Conservation (phyloP, 2,888 invertebrate species). For the Epirrita christyi region DNA sequence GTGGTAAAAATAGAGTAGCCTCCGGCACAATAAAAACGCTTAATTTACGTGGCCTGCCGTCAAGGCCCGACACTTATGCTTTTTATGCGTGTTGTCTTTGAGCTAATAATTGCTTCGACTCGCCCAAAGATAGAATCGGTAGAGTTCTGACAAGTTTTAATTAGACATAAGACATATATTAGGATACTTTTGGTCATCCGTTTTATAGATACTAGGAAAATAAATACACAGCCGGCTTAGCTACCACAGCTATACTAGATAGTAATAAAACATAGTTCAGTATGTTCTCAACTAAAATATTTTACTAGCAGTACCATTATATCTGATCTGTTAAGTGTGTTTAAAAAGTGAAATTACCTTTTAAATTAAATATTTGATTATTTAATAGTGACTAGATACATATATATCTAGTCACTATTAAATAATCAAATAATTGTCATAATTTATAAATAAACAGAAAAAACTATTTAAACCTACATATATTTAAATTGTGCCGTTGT, state of each 20-base stretch:
- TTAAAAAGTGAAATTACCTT: too few relatives aligned
- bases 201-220: background rate
- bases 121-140: conserved; percentile 55
- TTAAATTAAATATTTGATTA: too few relatives aligned
- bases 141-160: conserved; percentile 49
- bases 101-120: conserved; percentile 74
- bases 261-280: too few relatives aligned
- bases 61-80: conserved; percentile 77
- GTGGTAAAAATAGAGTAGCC: conserved; percentile 43
- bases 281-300: too few relatives aligned
- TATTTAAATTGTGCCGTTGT: too few relatives aligned
- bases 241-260: background rate
- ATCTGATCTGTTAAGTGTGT: too few relatives aligned
- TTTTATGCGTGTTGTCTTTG: conserved; percentile 82
- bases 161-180: conserved; percentile 37
- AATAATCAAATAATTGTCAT: too few relatives aligned
- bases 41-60: conserved; percentile 78
- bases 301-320: too few relatives aligned
- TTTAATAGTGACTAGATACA: too few relatives aligned
- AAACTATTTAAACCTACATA: too few relatives aligned
- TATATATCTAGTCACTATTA: too few relatives aligned
- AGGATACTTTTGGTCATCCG: conserved; percentile 9
- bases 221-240: background rate
- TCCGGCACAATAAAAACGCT: conserved; percentile 76
- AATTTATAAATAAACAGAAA: too few relatives aligned